Base-by-base conservation (phyloP, 1,140 invertebrate species). In the Hycleus phaleratus region DNA sequence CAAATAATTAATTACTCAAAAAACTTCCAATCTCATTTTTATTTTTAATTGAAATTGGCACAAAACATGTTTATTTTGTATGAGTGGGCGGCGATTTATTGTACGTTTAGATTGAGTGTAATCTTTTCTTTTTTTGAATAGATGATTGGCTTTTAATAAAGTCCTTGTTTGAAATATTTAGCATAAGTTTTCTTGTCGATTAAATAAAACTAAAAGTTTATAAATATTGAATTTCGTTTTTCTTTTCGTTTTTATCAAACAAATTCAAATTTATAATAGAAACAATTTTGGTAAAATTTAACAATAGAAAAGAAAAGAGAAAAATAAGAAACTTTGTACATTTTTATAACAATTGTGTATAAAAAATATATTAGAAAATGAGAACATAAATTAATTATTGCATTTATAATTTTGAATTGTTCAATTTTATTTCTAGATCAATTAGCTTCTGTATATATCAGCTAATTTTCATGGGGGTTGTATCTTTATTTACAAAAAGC, bases 291-390 rank as follows among this genome's bases (percentile, higher is more conserved):
- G 7, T 32, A 32, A 32, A 32, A 32, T 1, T 5, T 5, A 32
- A 5, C 7, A 7, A 32, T 32, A 32, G 32, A 32, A 32, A 32
- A 4, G 32, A 32, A 32, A 32, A 4, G 26, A 32, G 50, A 53
- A 46, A 53, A 32, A 44, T 53, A 32, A 45, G 46, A 53, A 52
- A 46, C 10, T 53, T 53, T 53, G 51, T 53, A 53, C 51, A 53
- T 53, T 53, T 53, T 53, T 53, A 53, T 53, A 53, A 53, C 51
- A 53, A 53, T 53, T 53, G 51, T 53, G 51, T 53, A 53, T 53
- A 53, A 53, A 53, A 53, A 53, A 32, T 32, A 32, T 32, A 32
- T 32, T 32, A 32, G 32, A 32, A 32, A 7, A 5, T 32, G 32
- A 32, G 32, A 4, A 32, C 7, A 5, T 32, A 32, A 32, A 32